Base-by-base conservation (phyloP, 2,888 invertebrate genomes). In the Ichneumoninae sp. region DNA sequence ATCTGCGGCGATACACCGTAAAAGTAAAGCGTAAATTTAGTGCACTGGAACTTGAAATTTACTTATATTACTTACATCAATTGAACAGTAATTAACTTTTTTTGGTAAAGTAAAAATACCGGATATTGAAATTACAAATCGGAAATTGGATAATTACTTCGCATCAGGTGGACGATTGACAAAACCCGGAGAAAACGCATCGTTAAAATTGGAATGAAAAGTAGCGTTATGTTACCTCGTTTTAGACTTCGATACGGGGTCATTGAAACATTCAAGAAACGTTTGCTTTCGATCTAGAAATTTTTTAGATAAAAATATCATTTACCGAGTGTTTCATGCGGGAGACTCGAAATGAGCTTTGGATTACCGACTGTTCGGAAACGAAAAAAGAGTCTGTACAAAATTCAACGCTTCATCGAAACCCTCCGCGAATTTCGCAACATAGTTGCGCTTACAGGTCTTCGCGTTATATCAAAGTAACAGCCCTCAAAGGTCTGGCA, bases 381-480 rank as follows among this genome's bases (percentile, higher is more conserved):
- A 30, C 40, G 50, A 36, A 8, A 33, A 33, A 16, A 30, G 54
- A 36, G 22, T 19, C 36, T 16, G 19, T 4, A n/a, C 16, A 8
- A 76, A 52, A 3, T 66, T n/a, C 26, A 40, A 54, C 7, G 52
- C 66, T 36, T 52, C 36, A 16, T 26, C 60, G 60, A 13, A 16
- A 62, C 60, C 5, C 30, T 30, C 33, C 5, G 40, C 22, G 36
- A 54, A 52, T 40, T 65, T 33, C 19, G 33, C 62, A 26, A 57
- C 47, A 22, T 10, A 33, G 74, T 30, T 33, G 47, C 50, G 50
- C 19, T 16, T 7, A 6, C 26, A n/a, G 40, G 40, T 66, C 52
- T 26, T 36, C 50, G 65, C 16, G 40, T 52, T 66, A 52, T 62
- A 22, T 66, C 52, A 66, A 50, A 65, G 75, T 47, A 75, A 75